Conservation (phyloP, 2,888 invertebrate species). For the Germaria angustata region DNA sequence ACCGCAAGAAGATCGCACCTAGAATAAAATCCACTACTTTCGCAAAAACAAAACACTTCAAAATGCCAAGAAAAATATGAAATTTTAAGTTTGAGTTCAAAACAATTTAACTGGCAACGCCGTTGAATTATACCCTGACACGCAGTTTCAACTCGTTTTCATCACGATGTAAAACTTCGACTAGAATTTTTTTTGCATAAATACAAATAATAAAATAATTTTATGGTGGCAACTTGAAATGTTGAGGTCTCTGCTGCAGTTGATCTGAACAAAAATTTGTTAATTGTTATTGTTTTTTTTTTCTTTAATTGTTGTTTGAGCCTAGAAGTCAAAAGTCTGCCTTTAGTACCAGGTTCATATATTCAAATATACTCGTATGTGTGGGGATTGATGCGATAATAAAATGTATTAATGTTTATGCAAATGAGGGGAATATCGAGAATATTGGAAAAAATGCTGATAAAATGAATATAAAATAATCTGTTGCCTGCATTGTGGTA, state of each 20-base stretch:
- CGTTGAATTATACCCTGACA: not conserved
- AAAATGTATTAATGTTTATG: no score
- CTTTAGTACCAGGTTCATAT: not conserved
- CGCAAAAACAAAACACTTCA: no score
- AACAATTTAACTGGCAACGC: not conserved
- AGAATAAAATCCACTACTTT: no score
- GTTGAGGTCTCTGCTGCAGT: slow-evolving; percentile 46
- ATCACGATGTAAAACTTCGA: slow-evolving; percentile 34
- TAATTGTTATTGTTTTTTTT: not conserved
- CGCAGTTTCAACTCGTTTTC: slow-evolving; percentile 19
- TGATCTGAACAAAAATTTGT: slow-evolving; percentile 9
- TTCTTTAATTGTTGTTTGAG: slow-evolving; percentile 22
- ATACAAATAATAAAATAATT: not conserved
- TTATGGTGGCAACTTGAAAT: slow-evolving; percentile 39
- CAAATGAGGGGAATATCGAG: no score
- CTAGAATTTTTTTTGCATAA: slow-evolving; percentile 48
- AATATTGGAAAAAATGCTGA: no score
- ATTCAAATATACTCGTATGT: no score
- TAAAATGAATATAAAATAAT: no score
- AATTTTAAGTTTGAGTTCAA: no score
- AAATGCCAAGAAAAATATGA: no score
- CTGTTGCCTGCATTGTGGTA: no score
- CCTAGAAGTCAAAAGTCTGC: slow-evolving; percentile 5
- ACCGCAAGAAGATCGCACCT: no score
- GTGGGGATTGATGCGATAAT: not conserved